These are phyloP conservation scores for Amblyopsis rosae DNA, from an alignment of 2,113 vertebrate genomes.

Conservation along the genomic window DNA sequence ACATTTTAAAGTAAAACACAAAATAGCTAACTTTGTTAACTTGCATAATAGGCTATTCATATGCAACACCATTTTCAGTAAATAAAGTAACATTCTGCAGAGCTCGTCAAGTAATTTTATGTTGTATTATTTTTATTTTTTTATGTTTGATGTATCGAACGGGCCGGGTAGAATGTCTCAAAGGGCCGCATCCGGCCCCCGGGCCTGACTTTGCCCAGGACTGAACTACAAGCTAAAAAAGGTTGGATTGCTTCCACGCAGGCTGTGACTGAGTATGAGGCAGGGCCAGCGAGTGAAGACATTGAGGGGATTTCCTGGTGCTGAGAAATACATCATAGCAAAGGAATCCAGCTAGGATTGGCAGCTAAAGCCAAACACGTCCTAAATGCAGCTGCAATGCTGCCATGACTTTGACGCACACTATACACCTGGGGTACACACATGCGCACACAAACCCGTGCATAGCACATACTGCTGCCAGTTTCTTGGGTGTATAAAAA, in stretches of 20 bases:
- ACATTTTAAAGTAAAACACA: too few species aligned
- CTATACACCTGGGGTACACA: constrained; percentile 10
- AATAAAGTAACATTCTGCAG: too few species aligned
- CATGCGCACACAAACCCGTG: constrained; percentile 4
- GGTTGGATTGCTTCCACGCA: constrained; percentile 27
- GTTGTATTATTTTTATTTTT: too few species aligned
- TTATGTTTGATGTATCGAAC: too few species aligned
- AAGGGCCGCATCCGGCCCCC: too few species aligned
- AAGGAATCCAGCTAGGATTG: constrained; percentile 71
- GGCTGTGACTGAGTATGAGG: constrained; percentile 22
- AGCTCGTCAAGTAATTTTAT: too few species aligned
- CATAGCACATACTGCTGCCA: neutral
- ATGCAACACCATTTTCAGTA: too few species aligned
- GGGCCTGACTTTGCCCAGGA: too few species aligned
- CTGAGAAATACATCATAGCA: constrained; percentile 72
- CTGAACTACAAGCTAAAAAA: constrained; percentile 22
- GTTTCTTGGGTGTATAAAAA: neutral
- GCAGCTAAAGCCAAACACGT: constrained; percentile 64
- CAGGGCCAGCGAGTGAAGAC: constrained; percentile 57
- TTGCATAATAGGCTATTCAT: too few species aligned
- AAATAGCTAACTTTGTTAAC: too few species aligned
- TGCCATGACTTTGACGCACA: constrained; percentile 33
- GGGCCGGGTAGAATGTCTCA: too few species aligned
- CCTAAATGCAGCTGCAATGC: constrained; percentile 41
- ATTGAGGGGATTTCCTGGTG: constrained; percentile 76